Conservation (phyloP, 30 jellyfish, hydroid and myxozoan species). For the Phacellophora camtschatica region DNA sequence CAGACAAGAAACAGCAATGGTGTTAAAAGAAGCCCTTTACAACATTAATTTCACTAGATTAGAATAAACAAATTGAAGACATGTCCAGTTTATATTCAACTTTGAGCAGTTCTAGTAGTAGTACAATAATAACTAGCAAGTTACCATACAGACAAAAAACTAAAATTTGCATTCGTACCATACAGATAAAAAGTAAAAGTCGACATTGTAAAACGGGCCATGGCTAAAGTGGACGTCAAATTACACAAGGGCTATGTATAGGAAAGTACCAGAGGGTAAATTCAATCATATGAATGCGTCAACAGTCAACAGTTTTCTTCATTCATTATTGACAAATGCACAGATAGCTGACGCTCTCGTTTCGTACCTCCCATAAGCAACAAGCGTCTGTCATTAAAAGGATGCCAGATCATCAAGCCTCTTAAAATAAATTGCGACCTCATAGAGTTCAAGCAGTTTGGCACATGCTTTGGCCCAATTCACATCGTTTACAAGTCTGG, state of each 20-base stretch:
- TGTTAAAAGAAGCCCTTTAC: too few species aligned
- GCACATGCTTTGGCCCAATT: background rate
- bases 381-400: background rate
- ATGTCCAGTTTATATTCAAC: too few species aligned
- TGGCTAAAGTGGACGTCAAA: background rate
- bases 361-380: background rate
- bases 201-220: conserved; percentile 11
- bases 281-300: background rate
- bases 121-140: too few species aligned
- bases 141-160: too few species aligned
- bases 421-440: background rate
- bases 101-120: too few species aligned
- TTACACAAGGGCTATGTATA: background rate
- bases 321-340: background rate
- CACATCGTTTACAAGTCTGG: background rate
- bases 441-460: conserved; percentile 1
- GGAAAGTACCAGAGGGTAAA: too few species aligned
- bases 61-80: too few species aligned
- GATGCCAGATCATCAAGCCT: background rate
- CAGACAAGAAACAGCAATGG: too few species aligned
- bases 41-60: too few species aligned
- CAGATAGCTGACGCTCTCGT: background rate
- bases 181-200: too few species aligned
- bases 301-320: background rate
- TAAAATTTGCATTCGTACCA: too few species aligned